Evolutionary conservation across 2,113 vertebrate genomes (phyloP).

Genomic region (Ifrita kowaldi): DNA sequence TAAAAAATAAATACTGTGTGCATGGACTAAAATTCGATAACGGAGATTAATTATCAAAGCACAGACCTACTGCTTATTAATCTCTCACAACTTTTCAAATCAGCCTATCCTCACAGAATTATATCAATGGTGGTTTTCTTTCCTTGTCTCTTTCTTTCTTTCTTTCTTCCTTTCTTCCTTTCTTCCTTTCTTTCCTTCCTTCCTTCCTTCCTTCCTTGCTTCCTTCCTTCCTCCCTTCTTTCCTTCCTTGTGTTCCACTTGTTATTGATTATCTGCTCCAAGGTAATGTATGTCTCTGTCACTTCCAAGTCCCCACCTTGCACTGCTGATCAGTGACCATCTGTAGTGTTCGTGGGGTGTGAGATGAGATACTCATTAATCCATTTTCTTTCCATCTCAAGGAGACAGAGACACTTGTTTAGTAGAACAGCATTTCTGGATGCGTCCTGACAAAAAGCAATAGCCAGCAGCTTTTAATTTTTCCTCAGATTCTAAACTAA

Average conservation of each 20-base stretch:
- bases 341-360: not conserved
- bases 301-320: not conserved
- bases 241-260: not conserved
- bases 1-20: not conserved
- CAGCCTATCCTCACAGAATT: not conserved
- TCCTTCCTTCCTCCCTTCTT: no score
- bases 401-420: not conserved
- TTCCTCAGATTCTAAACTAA: not conserved
- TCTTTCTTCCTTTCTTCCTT: no score
- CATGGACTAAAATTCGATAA: not conserved
- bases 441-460: not conserved
- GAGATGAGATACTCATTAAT: not conserved
- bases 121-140: not conserved
- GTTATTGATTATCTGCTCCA: not conserved
- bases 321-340: not conserved
- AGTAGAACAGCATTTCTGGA: not conserved
- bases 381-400: not conserved
- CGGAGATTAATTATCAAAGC: not conserved
- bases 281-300: not conserved
- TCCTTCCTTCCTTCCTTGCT: rapidly evolving
- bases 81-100: not conserved
- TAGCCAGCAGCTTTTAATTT: not conserved
- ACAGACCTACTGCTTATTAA: not conserved
- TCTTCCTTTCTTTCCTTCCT: rapidly evolving
- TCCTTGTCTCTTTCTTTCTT: no score